A percentile compares a stretch with the other conserved stretches of the same genome.
These are phyloP conservation scores for Onychostruthus taczanowskii DNA, from an alignment of 2,113 vertebrate species.

Conservation along the genomic window DNA sequence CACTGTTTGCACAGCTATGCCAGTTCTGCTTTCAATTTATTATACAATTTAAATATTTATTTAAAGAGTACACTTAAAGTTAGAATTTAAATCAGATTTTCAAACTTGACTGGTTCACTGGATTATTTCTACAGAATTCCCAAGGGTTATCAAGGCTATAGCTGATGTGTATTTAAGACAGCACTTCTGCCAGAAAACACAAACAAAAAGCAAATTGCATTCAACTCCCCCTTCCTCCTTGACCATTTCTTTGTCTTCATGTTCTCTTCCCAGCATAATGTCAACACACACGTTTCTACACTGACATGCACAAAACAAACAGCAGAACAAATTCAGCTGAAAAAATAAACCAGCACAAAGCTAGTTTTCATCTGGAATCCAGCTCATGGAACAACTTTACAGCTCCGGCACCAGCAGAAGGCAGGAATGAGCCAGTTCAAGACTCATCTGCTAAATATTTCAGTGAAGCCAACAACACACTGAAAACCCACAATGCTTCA, in stretches of 20 bases:
- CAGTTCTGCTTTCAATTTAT: not conserved
- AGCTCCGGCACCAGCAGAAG: slow-evolving; percentile 13
- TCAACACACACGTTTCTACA: not conserved
- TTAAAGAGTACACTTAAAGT: not conserved
- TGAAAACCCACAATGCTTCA: not conserved
- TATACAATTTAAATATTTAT: slow-evolving; percentile 1
- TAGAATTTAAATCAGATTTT: slow-evolving; percentile 15
- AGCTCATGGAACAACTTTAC: not conserved
- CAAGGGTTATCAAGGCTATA: not conserved
- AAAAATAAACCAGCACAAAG: slow-evolving; percentile 24
- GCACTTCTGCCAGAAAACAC: slow-evolving; percentile 26
- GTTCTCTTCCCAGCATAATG: not conserved
- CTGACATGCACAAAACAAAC: not conserved
- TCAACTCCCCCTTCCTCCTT: not conserved
- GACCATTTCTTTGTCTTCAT: not conserved
- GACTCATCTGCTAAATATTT: not conserved
- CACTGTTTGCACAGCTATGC: not conserved
- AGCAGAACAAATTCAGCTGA: not conserved
- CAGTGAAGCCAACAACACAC: not conserved
- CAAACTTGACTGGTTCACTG: not conserved
- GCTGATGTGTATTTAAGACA: slow-evolving; percentile 6
- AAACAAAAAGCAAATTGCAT: slow-evolving; percentile 21
- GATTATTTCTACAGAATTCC: slow-evolving; percentile 30
- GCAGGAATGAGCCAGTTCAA: not conserved
- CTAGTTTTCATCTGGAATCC: slow-evolving; percentile 1